phyloP scores from a whole-genome alignment of 1,140 invertebrate genomes.

The Cotesia typhae region DNA sequence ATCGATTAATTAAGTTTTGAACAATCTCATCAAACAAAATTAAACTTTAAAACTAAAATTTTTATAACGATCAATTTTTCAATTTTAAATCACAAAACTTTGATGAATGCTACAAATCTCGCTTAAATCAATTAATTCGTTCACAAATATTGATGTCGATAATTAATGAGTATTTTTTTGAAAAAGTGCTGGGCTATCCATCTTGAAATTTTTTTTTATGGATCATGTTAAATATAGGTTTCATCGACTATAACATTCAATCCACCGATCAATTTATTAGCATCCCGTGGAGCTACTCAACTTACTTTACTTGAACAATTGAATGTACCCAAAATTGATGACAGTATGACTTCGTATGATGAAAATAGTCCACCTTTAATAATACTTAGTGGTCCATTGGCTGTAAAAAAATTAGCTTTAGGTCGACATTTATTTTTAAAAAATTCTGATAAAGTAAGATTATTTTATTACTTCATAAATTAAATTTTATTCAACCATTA shows the following conservation, averaged over 20 bases:
- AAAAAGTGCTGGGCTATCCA: no score
- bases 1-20: no score
- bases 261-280: constrained; percentile 44
- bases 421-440: constrained; percentile 37
- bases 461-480: neutral
- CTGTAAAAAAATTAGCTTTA: constrained; percentile 45
- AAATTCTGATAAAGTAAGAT: constrained; percentile 45
- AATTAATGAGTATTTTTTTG: no score
- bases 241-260: constrained; percentile 45
- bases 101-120: no score
- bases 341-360: constrained; percentile 48
- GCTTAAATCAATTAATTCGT: no score
- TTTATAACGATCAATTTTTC: no score
- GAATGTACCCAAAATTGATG: constrained; percentile 44
- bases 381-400: constrained; percentile 50
- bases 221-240: constrained; percentile 37
- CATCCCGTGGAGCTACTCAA: constrained; percentile 47
- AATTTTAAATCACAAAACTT: no score
- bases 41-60: no score
- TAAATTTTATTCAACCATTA: no score
- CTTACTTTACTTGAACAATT: constrained; percentile 52
- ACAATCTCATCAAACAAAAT: no score
- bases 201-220: no score
- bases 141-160: no score
- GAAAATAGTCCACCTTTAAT: constrained; percentile 46